A percentile compares a stretch with the other conserved stretches of the same genome.
phyloP scores from a whole-genome alignment of 2,888 invertebrate genomes.

The Spodoptera littoralis region DNA sequence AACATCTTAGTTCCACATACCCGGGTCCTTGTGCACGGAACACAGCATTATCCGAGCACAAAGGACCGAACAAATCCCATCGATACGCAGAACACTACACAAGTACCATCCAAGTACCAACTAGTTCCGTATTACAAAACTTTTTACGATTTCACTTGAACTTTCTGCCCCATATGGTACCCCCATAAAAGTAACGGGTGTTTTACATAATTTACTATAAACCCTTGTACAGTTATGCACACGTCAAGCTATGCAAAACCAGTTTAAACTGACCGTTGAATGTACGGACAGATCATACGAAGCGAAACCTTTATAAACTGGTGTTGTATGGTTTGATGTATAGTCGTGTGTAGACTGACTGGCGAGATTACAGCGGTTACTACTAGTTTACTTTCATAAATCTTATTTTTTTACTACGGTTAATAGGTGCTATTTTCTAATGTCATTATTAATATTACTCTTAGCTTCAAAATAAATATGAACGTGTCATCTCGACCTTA shows the following conservation, averaged over 20 bases:
- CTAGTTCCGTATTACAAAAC: slow-evolving; percentile 52
- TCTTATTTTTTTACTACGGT: slow-evolving; percentile 46
- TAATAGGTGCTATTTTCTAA: slow-evolving; percentile 39
- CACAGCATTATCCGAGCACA: neutral
- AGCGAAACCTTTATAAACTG: no score
- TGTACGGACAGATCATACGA: no score
- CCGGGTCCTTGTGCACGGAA: slow-evolving; percentile 7
- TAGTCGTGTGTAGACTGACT: slow-evolving; percentile 8
- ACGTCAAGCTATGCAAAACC: no score
- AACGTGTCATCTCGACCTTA: no score
- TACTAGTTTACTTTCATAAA: slow-evolving; percentile 47
- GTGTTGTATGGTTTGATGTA: no score
- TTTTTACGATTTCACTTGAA: slow-evolving; percentile 56
- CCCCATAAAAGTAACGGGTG: slow-evolving; percentile 48
- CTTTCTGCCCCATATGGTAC: slow-evolving; percentile 45
- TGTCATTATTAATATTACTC: no score
- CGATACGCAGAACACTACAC: slow-evolving; percentile 35
- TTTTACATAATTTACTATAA: slow-evolving; percentile 53
- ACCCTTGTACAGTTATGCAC: slow-evolving; percentile 18
- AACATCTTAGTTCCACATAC: slow-evolving; percentile 1
- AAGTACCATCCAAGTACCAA: slow-evolving; percentile 11
- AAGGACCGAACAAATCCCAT: slow-evolving; percentile 45
- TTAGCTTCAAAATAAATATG: no score
- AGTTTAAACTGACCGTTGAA: no score
- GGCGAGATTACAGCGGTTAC: slow-evolving; percentile 27